Evolutionary conservation across 2,113 vertebrate genomes (phyloP).

Genomic region (Pluvianellus socialis): DNA sequence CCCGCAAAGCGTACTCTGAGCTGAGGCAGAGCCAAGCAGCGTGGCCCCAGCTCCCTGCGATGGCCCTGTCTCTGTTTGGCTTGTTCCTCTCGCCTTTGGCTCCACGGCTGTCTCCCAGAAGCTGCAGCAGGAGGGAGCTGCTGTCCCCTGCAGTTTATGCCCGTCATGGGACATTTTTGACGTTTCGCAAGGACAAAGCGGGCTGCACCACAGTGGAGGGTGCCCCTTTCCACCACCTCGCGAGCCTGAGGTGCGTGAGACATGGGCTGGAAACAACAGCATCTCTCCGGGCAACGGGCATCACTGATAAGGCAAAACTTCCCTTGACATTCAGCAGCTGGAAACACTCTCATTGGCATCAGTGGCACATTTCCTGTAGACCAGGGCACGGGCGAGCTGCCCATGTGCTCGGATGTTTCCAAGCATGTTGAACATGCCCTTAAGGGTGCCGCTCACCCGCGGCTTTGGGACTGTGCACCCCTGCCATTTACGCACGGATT

Average conservation of each 20-base stretch:
- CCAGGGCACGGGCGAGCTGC: not conserved
- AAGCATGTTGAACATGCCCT: not conserved
- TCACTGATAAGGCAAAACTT: not conserved
- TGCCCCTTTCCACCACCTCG: not conserved
- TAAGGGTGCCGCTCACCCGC: not conserved
- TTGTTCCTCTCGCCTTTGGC: not conserved
- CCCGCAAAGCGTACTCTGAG: accelerated
- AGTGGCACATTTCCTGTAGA: not conserved
- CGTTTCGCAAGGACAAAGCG: not conserved
- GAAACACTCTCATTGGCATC: not conserved
- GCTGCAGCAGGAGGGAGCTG: not conserved
- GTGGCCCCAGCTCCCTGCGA: accelerated
- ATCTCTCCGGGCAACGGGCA: no score
- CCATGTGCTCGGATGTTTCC: not conserved
- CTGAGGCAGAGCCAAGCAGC: not conserved
- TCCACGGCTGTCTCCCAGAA: not conserved
- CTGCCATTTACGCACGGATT: not conserved
- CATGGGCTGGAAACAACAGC: not conserved
- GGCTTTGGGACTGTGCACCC: not conserved
- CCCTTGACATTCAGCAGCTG: not conserved
- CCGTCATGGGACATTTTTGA: not conserved
- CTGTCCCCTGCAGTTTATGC: not conserved
- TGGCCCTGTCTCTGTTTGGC: accelerated
- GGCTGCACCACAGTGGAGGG: accelerated
- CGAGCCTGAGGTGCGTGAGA: not conserved